phyloP scores from a whole-genome alignment of 2,888 invertebrate species.

The Itoplectis maculator region DNA sequence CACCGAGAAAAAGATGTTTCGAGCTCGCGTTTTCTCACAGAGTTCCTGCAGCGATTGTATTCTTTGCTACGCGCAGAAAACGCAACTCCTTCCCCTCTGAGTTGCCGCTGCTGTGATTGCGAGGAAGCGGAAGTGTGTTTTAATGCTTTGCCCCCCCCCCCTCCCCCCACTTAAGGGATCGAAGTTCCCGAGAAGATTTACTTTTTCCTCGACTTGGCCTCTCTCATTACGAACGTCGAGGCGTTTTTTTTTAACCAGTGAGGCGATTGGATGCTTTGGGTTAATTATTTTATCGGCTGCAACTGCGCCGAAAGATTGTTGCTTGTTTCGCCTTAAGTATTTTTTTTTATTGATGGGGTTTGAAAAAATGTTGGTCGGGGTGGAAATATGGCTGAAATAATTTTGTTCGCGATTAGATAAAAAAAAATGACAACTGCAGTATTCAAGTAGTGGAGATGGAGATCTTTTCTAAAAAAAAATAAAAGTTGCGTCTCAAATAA shows the following conservation, averaged over 20 bases:
- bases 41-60: constrained; percentile 57
- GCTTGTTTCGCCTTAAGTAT: too few relatives aligned
- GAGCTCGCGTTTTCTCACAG: constrained; percentile 62
- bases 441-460: too few relatives aligned
- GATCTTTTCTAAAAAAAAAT: too few relatives aligned
- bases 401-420: too few relatives aligned
- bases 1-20: constrained; percentile 62
- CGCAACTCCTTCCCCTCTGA: constrained; percentile 28
- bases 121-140: constrained; percentile 62
- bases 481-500: too few relatives aligned
- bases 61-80: constrained; percentile 26
- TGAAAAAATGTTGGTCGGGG: too few relatives aligned
- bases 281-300: too few relatives aligned
- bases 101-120: constrained; percentile 48
- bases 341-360: too few relatives aligned
- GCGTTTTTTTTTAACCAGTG: constrained; percentile 4
- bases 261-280: too few relatives aligned
- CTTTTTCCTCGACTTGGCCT: not conserved
- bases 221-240: constrained; percentile 36
- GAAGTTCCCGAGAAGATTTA: constrained; percentile 50
- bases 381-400: too few relatives aligned
- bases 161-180: constrained; percentile 53
- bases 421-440: too few relatives aligned
- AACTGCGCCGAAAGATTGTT: too few relatives aligned
- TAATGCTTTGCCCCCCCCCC: constrained; percentile 55